These are phyloP conservation scores for Aurelia aurita DNA, from an alignment of 30 jellyfish, hydroid and myxozoan species.

Conservation along the genomic window DNA sequence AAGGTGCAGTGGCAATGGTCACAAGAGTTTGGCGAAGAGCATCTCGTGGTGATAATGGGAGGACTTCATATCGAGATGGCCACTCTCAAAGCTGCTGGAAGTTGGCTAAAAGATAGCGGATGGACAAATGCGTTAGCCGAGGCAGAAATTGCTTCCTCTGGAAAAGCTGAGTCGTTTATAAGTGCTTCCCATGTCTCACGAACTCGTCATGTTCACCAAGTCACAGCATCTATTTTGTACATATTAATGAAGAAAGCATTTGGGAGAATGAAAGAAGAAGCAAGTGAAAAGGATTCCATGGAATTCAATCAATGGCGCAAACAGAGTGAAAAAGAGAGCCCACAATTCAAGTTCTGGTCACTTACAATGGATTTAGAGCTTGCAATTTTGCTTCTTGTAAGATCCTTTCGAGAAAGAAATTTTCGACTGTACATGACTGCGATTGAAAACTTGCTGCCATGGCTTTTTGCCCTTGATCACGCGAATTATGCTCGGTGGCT, in stretches of 20 bases:
- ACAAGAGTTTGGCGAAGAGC: constrained; percentile 21
- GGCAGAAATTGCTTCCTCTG: constrained; percentile 45
- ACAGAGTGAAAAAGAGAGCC: not conserved
- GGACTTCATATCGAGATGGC: constrained; percentile 72
- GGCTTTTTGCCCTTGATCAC: constrained; percentile 40
- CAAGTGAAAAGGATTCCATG: too few relatives aligned
- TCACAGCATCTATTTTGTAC: constrained; percentile 20
- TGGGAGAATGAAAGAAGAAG: too few relatives aligned
- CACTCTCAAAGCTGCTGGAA: constrained; percentile 48
- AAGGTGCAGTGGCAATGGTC: constrained; percentile 65
- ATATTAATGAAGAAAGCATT: too few relatives aligned
- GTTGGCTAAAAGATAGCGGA: constrained; percentile 73
- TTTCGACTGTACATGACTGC: too few relatives aligned
- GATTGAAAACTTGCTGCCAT: not conserved
- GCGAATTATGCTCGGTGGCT: constrained; percentile 23
- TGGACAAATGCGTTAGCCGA: constrained; percentile 48
- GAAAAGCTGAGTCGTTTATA: constrained; percentile 35
- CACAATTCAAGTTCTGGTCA: constrained; percentile 29
- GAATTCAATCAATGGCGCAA: constrained; percentile 10
- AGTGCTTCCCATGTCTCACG: constrained; percentile 38
- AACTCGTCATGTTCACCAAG: constrained; percentile 53
- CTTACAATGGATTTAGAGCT: constrained; percentile 1
- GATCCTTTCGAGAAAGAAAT: constrained; percentile 6
- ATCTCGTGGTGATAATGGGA: constrained; percentile 50
- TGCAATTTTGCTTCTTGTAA: constrained; percentile 13